phyloP scores from a whole-genome alignment of 2,113 vertebrate species.

The Ciconia stormi region DNA sequence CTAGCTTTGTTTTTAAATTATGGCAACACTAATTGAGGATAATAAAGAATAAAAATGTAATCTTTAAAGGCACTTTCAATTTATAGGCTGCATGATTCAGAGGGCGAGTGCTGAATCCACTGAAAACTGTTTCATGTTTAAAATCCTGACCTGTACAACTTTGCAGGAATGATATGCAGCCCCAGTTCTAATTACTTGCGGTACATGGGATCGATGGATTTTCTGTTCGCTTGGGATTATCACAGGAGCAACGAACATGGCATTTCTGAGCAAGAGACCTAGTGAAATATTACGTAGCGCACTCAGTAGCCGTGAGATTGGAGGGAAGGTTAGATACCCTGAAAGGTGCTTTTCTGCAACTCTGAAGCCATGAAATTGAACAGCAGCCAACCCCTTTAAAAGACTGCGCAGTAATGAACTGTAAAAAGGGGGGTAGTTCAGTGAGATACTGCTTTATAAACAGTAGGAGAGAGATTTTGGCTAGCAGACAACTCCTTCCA shows the following conservation, averaged over 20 bases:
- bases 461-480: constrained; percentile 28
- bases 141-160: not conserved
- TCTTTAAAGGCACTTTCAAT: not conserved
- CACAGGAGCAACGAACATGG: not conserved
- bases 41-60: not conserved
- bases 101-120: not conserved
- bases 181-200: not conserved
- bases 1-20: constrained; percentile 40
- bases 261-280: not conserved
- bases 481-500: constrained; percentile 12
- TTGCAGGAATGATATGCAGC: not conserved
- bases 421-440: not conserved
- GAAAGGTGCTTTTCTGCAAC: constrained; percentile 8
- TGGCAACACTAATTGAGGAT: not conserved
- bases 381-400: not conserved
- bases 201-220: not conserved
- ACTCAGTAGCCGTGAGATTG: not conserved
- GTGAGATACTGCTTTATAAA: constrained; percentile 5
- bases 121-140: not conserved
- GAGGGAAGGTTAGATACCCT: not conserved
- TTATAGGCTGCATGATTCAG: constrained; percentile 27
- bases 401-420: not conserved
- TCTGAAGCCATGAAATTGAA: constrained; percentile 9
- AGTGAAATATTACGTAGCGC: not conserved
- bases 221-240: not conserved